Conservation (phyloP, 2,888 invertebrate species). For the Balanococcus diminutus region DNA sequence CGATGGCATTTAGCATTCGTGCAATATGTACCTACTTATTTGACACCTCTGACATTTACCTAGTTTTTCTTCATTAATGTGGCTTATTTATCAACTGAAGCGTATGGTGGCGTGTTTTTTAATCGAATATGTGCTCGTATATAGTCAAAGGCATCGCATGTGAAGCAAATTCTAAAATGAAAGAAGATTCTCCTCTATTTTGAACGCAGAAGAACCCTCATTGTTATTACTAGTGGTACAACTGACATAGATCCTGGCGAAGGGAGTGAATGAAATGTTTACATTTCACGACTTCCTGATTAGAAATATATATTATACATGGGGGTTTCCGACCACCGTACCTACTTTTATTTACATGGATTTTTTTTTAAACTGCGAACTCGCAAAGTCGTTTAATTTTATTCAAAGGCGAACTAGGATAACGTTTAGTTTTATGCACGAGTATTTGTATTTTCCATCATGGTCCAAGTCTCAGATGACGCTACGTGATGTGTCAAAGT, state of each 20-base stretch:
- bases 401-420: background rate
- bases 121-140: background rate
- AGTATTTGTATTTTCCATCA: background rate
- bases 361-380: background rate
- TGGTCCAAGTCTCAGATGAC: background rate
- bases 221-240: background rate
- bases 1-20: constrained; percentile 9
- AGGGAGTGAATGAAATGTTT: background rate
- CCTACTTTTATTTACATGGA: background rate
- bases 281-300: background rate
- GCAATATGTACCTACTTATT: background rate
- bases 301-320: background rate
- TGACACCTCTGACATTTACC: constrained; percentile 12
- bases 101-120: background rate
- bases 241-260: background rate
- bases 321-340: background rate
- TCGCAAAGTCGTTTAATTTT: background rate
- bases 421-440: background rate
- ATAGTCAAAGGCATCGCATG: background rate
- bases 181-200: background rate
- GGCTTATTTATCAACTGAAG: background rate
- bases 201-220: background rate
- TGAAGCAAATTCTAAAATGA: background rate
- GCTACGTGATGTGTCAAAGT: background rate
- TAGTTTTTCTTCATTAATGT: constrained; percentile 12